These are phyloP conservation scores for Tipula lateralis DNA, from an alignment of 2,888 invertebrate genomes.

Conservation along the genomic window DNA sequence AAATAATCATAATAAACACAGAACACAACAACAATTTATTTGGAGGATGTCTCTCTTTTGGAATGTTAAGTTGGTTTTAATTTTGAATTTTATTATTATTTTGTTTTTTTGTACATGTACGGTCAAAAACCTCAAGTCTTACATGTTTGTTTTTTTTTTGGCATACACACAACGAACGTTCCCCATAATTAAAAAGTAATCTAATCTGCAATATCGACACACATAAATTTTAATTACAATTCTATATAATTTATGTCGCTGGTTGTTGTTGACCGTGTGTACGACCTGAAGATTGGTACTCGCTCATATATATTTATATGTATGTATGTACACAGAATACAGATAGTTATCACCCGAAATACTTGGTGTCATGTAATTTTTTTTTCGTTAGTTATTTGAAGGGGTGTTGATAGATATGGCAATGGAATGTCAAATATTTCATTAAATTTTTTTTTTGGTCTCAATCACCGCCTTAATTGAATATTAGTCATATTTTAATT, in stretches of 20 bases:
- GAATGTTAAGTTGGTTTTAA: conserved; percentile 24
- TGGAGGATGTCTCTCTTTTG: conserved; percentile 24
- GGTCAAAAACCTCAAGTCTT: background rate
- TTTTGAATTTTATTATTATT: no score
- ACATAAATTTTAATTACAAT: background rate
- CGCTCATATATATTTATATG: background rate
- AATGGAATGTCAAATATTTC: conserved; percentile 20
- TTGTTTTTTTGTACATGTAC: background rate
- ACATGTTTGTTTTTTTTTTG: background rate
- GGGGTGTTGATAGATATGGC: conserved; percentile 24
- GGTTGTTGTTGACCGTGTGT: background rate
- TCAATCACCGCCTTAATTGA: conserved; percentile 24
- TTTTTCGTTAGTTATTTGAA: background rate
- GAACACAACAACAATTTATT: background rate
- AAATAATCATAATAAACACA: background rate
- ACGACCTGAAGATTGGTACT: background rate
- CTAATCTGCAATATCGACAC: conserved; percentile 6
- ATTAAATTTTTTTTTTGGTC: background rate
- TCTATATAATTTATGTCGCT: background rate
- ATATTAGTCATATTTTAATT: conserved; percentile 24
- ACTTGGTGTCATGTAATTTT: background rate
- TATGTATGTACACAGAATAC: background rate
- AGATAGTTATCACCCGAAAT: background rate
- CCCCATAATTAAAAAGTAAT: conserved; percentile 4
- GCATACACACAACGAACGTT: background rate